A percentile compares a stretch with the other conserved stretches of the same genome.
Evolutionary conservation across 92 coral and sea anemone genomes (phyloP).

Genomic region (Umimayanthus kanabou): DNA sequence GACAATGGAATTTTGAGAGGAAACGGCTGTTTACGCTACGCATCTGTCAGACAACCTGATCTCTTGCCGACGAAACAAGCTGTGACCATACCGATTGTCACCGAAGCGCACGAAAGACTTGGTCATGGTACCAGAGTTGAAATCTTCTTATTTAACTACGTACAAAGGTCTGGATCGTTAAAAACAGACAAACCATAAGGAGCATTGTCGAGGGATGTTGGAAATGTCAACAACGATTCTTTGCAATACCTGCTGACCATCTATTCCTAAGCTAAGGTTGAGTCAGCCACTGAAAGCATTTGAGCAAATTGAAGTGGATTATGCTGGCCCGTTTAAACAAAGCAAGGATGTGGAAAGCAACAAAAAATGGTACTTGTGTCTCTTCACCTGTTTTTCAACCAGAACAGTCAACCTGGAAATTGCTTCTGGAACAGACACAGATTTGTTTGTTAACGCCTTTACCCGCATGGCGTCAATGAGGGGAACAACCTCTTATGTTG

Average conservation of each 20-base stretch:
- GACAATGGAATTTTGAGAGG: no score
- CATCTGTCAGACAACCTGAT: no score
- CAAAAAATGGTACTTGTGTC: conserved; percentile 42
- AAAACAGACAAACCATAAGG: no score
- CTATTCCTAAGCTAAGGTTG: conserved; percentile 38
- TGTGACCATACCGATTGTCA: not conserved
- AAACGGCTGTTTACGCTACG: no score
- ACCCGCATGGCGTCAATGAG: conserved; percentile 47
- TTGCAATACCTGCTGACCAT: conserved; percentile 35
- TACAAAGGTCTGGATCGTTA: conserved; percentile 47
- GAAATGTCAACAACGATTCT: conserved; percentile 43
- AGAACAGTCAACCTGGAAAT: conserved; percentile 49
- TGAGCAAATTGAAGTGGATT: conserved; percentile 35
- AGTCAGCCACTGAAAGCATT: conserved; percentile 37
- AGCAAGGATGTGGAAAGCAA: conserved; percentile 58
- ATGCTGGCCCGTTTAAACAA: conserved; percentile 42
- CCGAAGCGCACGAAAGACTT: conserved; percentile 47
- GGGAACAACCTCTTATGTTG: conserved; percentile 46
- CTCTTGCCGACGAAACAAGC: no score
- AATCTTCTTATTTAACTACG: conserved; percentile 46
- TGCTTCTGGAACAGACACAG: conserved; percentile 38
- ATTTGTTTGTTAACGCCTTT: conserved; percentile 40
- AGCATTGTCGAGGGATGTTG: conserved; percentile 17
- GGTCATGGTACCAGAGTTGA: conserved; percentile 56
- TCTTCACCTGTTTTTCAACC: conserved; percentile 41